Conservation (phyloP, 2,113 vertebrate genomes). For the Xenotilapia longispinis region DNA sequence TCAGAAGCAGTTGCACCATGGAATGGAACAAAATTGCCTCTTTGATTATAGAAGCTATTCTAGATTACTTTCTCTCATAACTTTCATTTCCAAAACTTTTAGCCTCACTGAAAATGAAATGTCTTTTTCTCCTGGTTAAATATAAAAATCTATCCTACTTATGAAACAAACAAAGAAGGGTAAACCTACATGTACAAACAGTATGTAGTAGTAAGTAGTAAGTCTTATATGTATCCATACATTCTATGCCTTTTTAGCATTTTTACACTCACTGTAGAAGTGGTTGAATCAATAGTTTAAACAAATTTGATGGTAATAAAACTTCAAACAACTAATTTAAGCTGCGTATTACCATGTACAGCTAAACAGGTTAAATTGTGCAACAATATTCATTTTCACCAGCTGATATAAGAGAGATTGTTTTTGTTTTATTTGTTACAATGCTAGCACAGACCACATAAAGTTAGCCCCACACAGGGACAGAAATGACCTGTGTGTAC, state of each 20-base stretch:
- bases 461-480: not conserved
- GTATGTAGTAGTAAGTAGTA: not conserved
- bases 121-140: not conserved
- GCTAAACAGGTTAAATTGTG: not conserved
- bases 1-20: not conserved
- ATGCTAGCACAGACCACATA: not conserved
- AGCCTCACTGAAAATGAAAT: not conserved
- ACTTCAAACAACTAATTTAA: not conserved
- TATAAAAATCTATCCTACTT: not conserved
- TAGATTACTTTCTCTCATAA: not conserved
- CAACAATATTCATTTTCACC: not conserved
- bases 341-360: not conserved
- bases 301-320: not conserved
- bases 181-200: not conserved
- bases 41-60: not conserved
- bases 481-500: not conserved
- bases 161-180: not conserved
- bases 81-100: not conserved
- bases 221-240: not conserved
- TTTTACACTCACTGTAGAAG: not conserved
- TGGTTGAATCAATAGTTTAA: not conserved
- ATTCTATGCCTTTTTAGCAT: not conserved
- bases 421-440: not conserved
- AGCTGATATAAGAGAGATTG: not conserved
- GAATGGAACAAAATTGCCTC: not conserved